A percentile compares a stretch with the other conserved stretches of the same genome.
Conservation (phyloP, 2,797 vertebrate genomes). For the Lithobates sylvaticus region DNA sequence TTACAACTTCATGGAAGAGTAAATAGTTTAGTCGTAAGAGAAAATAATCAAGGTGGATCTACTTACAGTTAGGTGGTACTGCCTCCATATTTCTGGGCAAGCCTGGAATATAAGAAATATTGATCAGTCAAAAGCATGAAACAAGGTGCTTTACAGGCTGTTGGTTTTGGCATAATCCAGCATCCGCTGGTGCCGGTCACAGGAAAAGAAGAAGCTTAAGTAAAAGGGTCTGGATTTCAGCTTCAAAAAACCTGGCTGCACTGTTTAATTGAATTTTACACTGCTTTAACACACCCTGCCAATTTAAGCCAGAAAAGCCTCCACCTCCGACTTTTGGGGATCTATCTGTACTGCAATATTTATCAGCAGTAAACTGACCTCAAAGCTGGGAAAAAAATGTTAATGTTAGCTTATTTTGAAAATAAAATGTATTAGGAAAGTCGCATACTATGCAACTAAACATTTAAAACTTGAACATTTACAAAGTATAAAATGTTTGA, state of each 20-base stretch:
- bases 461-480: too few relatives aligned
- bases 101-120: constrained; percentile 88
- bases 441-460: too few relatives aligned
- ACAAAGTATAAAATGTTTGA: too few relatives aligned
- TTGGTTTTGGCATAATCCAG: constrained; percentile 87
- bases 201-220: constrained; percentile 86
- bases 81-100: constrained; percentile 98
- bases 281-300: constrained; percentile 85
- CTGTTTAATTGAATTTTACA: constrained; percentile 90
- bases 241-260: constrained; percentile 86
- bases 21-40: constrained; percentile 80
- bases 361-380: too few relatives aligned
- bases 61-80: constrained; percentile 98
- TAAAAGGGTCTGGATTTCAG: constrained; percentile 86
- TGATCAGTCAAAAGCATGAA: constrained; percentile 85
- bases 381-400: too few relatives aligned
- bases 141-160: constrained; percentile 87
- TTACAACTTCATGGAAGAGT: constrained; percentile 83
- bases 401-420: too few relatives aligned
- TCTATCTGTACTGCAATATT: too few relatives aligned
- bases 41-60: constrained; percentile 84
- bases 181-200: constrained; percentile 82
- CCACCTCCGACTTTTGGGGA: constrained; percentile 73
- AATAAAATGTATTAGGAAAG: too few relatives aligned
- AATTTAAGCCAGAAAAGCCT: constrained; percentile 81